Base-by-base conservation (phyloP, 2,888 invertebrate genomes). In the Yponomeuta cagnagella region DNA sequence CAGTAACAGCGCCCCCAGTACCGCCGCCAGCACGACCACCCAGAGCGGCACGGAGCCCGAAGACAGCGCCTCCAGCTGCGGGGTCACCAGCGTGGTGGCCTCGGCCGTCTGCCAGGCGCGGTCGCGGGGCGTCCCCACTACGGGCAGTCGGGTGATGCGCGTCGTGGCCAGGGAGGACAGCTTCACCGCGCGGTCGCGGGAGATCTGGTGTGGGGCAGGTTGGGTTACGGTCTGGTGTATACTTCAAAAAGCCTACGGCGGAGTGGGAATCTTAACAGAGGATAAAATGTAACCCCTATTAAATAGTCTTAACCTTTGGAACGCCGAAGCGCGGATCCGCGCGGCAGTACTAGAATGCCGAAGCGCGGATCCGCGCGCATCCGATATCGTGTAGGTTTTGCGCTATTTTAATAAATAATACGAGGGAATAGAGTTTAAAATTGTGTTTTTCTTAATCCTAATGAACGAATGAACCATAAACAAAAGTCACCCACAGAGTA, bases 11-110 rank as follows among this genome's bases (percentile, higher is more conserved):
- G 97, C 95, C 5, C 98, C 98, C 3, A 95, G 95, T 73, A 97
- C 94, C 0, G 97, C 97, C 0, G 97, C 96, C 72, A 98, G 88
- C 2, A 98, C 94, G 70, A 97, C 95, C 66, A 97, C 95, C 98
- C 98, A 98, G 70, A 97, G 93, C 0, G 97, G 97, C 48, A 97
- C 95, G 70, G 95, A 82, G 73, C 94, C 95, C 74, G 95, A 94
- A n/a, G 93, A 94, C 70, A 93, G 91, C 67, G 94, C 93, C 69
- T 93, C 93, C 3, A 94, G 93, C 77, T 94, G 94, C 0, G 95
- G 95, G 66, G 94, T 94, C 37, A 97, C 93, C 75, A 93, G 93
- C 12, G 96, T 96, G 74, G 93, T 93, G n/a, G 96, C 94, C 87
- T 97, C 96, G 72, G 94, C 94, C 68, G 93, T 94, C 76, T 93